Base-by-base conservation (phyloP, 1,140 invertebrate genomes). In the Micrasema minimum region DNA sequence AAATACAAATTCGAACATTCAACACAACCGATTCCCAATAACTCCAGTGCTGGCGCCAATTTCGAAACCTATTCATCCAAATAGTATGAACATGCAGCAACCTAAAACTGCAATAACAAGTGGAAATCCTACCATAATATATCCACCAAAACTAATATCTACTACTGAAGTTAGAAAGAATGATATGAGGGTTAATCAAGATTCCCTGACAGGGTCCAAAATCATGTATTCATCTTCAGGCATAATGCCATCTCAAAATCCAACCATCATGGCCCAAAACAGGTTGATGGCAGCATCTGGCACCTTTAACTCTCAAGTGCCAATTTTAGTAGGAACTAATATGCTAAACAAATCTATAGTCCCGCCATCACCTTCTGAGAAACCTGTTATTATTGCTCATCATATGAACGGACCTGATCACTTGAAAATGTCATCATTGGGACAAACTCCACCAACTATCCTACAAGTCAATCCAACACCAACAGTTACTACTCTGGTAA, bases 11-110 rank as follows among this genome's bases (percentile, higher is more conserved):
- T 50, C 79, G 2, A 80, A 80, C 23, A 77, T 83, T 43, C 81
- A 83, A 75, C 81, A 83, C 41, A 85, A 82, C 69, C 77, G 85
- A 64, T 77, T 88, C 37, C 85, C 87, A 35, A 83, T 87, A 31
- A 85, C 86, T 23, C 82, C 87, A 11, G 83, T 88, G 20, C 78
- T 87, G 64, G 78, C 84, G 37, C 81, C 83, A 11, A 83, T 86
- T 67, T 81, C 86, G 2, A 88, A 88, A 80, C 83, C 86, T 66
- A 66, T 85, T n/a, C 83, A 80, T 79, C 67, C 80, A 2, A 84
- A 80, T 38, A 87, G 83, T 68, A 76, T 86, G 2, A 77, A 77
- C 53, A 73, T 87, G 26, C 84, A 83, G 66, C 85, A 87, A 77
- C 80, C 78, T 66, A 83, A 82, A 76, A 71, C 68, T 48, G 77